Conservation (phyloP, 1,140 invertebrate genomes). For the Drosophila orena region DNA sequence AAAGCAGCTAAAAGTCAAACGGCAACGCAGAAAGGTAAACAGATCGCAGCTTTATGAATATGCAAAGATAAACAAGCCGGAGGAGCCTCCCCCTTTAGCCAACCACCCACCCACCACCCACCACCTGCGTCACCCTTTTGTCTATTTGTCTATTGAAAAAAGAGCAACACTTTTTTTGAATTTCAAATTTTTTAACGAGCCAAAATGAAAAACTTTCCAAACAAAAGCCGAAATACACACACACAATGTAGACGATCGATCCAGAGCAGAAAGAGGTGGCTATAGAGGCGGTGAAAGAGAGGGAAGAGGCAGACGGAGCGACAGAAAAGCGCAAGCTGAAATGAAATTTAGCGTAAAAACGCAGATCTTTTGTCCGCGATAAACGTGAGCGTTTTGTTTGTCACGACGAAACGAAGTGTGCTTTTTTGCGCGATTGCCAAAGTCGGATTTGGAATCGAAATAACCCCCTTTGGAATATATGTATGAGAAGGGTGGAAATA, state of each 20-base stretch:
- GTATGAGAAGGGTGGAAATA: not conserved
- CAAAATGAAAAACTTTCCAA: slow-evolving; percentile 80
- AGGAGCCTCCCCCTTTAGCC: slow-evolving; percentile 6
- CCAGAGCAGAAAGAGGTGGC: slow-evolving; percentile 60
- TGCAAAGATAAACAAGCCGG: slow-evolving; percentile 72
- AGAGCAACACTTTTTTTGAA: slow-evolving; percentile 50
- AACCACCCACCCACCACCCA: slow-evolving; percentile 8
- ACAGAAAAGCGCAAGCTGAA: slow-evolving; percentile 63
- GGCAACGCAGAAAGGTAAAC: slow-evolving; percentile 74
- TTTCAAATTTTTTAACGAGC: slow-evolving; percentile 79
- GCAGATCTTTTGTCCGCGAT: slow-evolving; percentile 79
- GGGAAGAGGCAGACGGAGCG: slow-evolving; percentile 23
- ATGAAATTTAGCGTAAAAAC: slow-evolving; percentile 83
- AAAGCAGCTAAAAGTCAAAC: slow-evolving; percentile 73
- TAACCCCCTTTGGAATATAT: not conserved
- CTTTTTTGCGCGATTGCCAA: slow-evolving; percentile 74
- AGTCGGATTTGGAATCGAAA: slow-evolving; percentile 21
- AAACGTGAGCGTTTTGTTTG: slow-evolving; percentile 82
- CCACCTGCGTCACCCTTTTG: slow-evolving; percentile 32
- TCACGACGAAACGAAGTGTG: slow-evolving; percentile 81
- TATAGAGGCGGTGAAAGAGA: slow-evolving; percentile 6
- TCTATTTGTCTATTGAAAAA: slow-evolving; percentile 13
- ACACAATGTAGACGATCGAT: slow-evolving; percentile 53
- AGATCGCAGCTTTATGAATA: slow-evolving; percentile 80
- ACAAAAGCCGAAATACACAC: slow-evolving; percentile 56